Conservation (phyloP, 2,797 vertebrate species). For the Alcedo quadribrachys region DNA sequence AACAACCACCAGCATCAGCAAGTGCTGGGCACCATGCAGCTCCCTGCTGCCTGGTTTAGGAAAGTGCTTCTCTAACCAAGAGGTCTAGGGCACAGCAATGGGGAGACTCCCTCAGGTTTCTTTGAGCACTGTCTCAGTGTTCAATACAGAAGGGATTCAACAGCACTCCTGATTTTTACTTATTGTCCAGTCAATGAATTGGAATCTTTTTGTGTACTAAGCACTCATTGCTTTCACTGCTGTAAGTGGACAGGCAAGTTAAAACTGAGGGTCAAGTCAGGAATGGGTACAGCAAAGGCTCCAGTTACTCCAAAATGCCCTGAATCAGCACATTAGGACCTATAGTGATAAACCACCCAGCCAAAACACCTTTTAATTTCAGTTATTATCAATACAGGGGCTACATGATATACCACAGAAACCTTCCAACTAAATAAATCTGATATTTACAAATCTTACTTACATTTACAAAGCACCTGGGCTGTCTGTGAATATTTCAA, state of each 20-base stretch:
- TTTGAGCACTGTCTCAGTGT: background rate
- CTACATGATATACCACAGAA: background rate
- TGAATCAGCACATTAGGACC: background rate
- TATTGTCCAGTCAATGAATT: background rate
- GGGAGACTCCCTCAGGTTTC: background rate
- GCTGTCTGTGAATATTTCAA: background rate
- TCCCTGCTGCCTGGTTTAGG: background rate
- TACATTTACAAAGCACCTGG: background rate
- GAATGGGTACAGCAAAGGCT: background rate
- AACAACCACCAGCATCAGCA: background rate
- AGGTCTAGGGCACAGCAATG: rapidly evolving
- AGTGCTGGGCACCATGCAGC: rapidly evolving
- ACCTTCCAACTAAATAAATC: background rate
- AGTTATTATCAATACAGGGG: background rate
- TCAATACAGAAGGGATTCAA: background rate
- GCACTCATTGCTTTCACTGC: background rate
- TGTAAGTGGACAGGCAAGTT: background rate
- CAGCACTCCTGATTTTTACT: background rate
- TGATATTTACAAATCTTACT: background rate
- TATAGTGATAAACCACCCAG: background rate
- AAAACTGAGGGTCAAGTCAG: background rate
- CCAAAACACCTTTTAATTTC: background rate
- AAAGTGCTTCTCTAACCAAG: background rate
- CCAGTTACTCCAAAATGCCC: background rate
- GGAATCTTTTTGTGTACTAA: background rate